A percentile compares a stretch with the other conserved stretches of the same genome.
Conservation (phyloP, 2,888 invertebrate species). For the Amiota communis region DNA sequence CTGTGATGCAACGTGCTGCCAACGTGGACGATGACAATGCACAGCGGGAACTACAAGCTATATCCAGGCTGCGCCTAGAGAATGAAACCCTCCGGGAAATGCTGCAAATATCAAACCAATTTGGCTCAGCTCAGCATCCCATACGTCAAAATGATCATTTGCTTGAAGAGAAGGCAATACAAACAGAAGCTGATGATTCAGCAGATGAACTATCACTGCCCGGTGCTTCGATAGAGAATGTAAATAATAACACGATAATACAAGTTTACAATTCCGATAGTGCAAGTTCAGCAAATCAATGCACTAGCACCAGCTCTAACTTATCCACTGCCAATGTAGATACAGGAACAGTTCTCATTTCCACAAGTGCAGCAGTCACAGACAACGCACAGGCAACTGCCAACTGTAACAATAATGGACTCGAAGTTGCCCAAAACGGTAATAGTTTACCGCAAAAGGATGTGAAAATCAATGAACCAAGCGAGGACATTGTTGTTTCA, state of each 20-base stretch:
- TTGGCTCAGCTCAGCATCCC: conserved; percentile 76
- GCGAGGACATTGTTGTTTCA: conserved; percentile 28
- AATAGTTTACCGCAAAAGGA: conserved; percentile 5
- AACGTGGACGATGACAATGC: conserved; percentile 85
- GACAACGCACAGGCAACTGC: conserved; percentile 34
- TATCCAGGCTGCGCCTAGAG: conserved; percentile 87
- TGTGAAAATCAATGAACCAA: conserved; percentile 24
- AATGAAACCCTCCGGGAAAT: conserved; percentile 92
- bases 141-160: conserved; percentile 74
- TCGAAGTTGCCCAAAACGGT: conserved; percentile 39
- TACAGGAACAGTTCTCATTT: conserved; percentile 23
- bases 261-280: conserved; percentile 46
- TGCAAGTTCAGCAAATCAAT: conserved; percentile 31
- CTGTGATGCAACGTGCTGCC: conserved; percentile 92
- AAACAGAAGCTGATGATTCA: conserved; percentile 76
- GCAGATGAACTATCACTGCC: conserved; percentile 30
- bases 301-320: conserved; percentile 38
- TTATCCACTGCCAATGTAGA: conserved; percentile 37
- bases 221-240: conserved; percentile 68
- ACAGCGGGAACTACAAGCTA: conserved; percentile 83
- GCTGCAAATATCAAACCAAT: conserved; percentile 85
- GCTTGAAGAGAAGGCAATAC: conserved; percentile 81
- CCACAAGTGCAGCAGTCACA: conserved; percentile 2
- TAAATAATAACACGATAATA: conserved; percentile 66
- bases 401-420: conserved; percentile 65